A percentile compares a stretch with the other conserved stretches of the same genome.
Conservation (phyloP, 2,888 invertebrate genomes). For the Xanthia icteritia region DNA sequence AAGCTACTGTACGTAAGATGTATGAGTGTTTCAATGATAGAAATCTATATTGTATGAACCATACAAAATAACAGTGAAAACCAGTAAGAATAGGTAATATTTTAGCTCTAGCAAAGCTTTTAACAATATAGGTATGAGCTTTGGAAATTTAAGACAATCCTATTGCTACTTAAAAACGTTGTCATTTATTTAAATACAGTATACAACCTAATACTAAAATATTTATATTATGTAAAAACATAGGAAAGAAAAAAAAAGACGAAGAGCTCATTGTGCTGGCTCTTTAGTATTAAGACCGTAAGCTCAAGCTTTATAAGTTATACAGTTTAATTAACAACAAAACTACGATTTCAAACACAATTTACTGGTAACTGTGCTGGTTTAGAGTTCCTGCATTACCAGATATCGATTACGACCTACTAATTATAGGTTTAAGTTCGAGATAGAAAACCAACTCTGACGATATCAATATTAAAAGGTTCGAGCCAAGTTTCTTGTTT, state of each 20-base stretch:
- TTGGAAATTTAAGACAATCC: background rate
- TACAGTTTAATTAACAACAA: too few relatives aligned
- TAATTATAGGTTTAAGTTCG: background rate
- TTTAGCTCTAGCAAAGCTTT: background rate
- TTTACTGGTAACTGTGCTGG: background rate
- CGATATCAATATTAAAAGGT: background rate
- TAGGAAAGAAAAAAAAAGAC: too few relatives aligned
- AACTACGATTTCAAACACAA: background rate
- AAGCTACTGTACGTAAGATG: background rate
- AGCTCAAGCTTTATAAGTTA: too few relatives aligned
- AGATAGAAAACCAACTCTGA: background rate
- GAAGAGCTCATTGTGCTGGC: too few relatives aligned
- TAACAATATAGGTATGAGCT: background rate
- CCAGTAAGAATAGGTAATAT: background rate
- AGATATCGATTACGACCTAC: background rate
- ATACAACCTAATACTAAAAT: too few relatives aligned
- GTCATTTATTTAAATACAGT: too few relatives aligned
- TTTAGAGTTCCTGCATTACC: background rate
- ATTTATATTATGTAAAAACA: too few relatives aligned
- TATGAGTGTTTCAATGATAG: background rate
- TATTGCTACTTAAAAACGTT: background rate
- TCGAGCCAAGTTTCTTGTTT: background rate
- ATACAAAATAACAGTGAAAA: conserved; percentile 5
- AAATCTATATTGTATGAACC: background rate
- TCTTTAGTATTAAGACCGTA: too few relatives aligned